Evolutionary conservation across 2,888 invertebrate genomes (phyloP), one percentile per base, ranked within the genome.

Genomic region (Gastracanthus pulcherrimus): DNA sequence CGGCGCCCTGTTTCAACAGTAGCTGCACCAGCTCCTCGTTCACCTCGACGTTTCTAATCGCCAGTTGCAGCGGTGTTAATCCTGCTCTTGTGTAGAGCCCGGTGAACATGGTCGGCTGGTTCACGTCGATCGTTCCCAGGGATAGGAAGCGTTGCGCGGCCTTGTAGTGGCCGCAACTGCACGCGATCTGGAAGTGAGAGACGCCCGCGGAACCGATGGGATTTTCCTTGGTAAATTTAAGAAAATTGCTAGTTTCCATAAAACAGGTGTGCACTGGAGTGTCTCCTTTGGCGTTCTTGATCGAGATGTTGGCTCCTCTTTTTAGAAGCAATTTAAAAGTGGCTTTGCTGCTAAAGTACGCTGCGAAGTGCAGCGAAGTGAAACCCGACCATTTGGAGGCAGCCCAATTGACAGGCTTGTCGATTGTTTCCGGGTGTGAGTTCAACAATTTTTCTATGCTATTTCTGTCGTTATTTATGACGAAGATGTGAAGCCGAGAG

Each of bases 181-280:
- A 72, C 3, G 72, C 72, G 5, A 72, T 60, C 5, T 72, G 72
- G 5, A 72, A 72, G 13, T 72, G 72, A 13, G 72, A 72, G 41
- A 41, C 60, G 29, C 72, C 72, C 23, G 60, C 72, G 29, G 60
- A 60, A 13, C 72, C 60, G 34, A 72, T 5, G 11, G 72, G 72
- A 60, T 72, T 72, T 13, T 72, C 72, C 6, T 26, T 29, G 11
- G 31, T 31, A 19, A 26, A 72, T 2, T 60, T 7, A 3, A 72
- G 36, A n/a, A n/a, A n/a, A n/a, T n/a, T n/a, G n/a, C n/a, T n/a
- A n/a, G n/a, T n/a, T n/a, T 29, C 26, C 41, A 2, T 19, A 23
- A 64, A 75, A 16, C 29, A 38, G 13, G 51, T 36, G 41, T 60
- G 72, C n/a, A 60, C n/a, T 2, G 72, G 72, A 7, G 72, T 72